These are phyloP conservation scores for Micrasema minimum DNA, from an alignment of 1,140 invertebrate species.

Conservation along the genomic window DNA sequence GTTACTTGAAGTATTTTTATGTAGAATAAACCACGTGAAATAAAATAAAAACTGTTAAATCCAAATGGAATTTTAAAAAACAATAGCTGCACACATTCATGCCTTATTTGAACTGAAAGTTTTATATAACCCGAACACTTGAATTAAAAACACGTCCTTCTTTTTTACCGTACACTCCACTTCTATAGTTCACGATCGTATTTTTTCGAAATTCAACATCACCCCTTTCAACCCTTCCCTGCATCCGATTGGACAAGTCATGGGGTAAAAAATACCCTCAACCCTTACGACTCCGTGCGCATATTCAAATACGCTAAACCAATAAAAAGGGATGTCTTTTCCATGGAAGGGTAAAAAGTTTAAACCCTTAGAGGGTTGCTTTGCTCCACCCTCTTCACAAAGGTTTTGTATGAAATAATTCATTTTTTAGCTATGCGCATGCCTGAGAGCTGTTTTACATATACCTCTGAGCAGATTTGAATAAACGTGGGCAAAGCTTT, in stretches of 20 bases:
- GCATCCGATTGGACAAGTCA: constrained; percentile 18
- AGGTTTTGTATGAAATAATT: constrained; percentile 27
- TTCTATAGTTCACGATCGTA: neutral
- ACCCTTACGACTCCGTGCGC: constrained; percentile 31
- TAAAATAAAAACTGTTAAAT: too few relatives aligned
- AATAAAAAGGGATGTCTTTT: constrained; percentile 41
- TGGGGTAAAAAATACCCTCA: constrained; percentile 36
- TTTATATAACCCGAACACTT: too few relatives aligned
- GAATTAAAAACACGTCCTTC: constrained; percentile 2
- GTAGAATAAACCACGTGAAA: too few relatives aligned
- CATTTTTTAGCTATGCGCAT: constrained; percentile 39
- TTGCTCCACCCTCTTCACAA: constrained; percentile 31
- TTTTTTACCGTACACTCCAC: constrained; percentile 18
- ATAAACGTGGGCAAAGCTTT: constrained; percentile 25
- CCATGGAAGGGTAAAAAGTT: constrained; percentile 42
- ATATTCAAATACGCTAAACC: constrained; percentile 49
- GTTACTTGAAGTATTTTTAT: too few relatives aligned
- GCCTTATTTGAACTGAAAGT: too few relatives aligned
- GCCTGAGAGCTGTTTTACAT: constrained; percentile 47
- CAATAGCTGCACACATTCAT: too few relatives aligned
- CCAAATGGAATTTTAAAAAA: too few relatives aligned
- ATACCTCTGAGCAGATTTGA: constrained; percentile 43
- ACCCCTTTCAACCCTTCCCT: constrained; percentile 25
- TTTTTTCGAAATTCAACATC: neutral
- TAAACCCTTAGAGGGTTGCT: constrained; percentile 36